Conservation (phyloP, 2,113 vertebrate genomes). For the Ophiodon elongatus region DNA sequence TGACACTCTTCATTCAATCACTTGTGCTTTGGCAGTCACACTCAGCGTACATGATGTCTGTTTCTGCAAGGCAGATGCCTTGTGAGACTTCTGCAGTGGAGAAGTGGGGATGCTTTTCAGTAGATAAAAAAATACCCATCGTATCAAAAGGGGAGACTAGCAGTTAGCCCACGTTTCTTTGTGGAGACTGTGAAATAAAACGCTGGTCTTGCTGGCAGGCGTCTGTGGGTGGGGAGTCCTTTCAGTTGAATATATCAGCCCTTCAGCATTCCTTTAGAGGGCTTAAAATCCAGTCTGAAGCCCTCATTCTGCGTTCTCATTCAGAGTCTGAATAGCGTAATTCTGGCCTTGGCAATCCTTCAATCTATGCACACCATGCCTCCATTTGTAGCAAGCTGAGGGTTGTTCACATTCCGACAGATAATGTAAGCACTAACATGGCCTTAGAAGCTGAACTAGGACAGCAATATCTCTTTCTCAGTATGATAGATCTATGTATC, state of each 20-base stretch:
- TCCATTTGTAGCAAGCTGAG: constrained; percentile 29
- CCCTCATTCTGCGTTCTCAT: constrained; percentile 33
- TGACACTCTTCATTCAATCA: constrained; percentile 52
- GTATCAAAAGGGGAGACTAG: constrained; percentile 29
- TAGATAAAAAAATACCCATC: constrained; percentile 26
- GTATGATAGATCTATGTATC: neutral
- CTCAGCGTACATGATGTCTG: neutral
- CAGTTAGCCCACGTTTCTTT: constrained; percentile 43
- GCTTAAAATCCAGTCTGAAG: constrained; percentile 47
- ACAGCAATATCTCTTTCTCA: constrained; percentile 7
- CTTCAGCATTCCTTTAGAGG: constrained; percentile 47
- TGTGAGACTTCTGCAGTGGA: constrained; percentile 24
- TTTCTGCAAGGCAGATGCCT: constrained; percentile 28
- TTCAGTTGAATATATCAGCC: constrained; percentile 55
- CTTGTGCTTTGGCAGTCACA: constrained; percentile 30
- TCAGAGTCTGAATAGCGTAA: constrained; percentile 58
- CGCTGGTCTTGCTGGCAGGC: constrained; percentile 31
- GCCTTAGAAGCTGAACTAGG: constrained; percentile 5
- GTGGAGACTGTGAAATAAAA: constrained; percentile 41
- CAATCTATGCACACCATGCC: constrained; percentile 37
- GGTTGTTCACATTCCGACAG: constrained; percentile 19
- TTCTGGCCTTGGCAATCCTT: constrained; percentile 52
- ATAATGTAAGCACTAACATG: neutral
- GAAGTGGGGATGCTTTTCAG: constrained; percentile 29
- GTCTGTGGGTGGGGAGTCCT: constrained; percentile 46